Base-by-base conservation (phyloP, 2,113 vertebrate species). In the Psittacara wagleri region DNA sequence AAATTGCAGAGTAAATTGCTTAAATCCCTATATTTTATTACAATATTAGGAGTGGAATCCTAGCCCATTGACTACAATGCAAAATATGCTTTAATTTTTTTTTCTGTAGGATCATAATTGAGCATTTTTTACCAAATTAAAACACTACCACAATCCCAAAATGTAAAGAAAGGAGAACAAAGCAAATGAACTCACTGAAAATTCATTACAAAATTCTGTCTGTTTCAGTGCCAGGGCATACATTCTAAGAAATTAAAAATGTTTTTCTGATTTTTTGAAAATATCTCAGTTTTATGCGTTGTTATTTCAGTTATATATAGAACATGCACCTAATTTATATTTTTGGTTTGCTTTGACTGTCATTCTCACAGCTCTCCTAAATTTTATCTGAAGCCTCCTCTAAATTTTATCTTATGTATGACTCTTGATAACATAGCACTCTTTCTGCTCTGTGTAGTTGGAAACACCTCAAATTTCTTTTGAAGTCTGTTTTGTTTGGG, bases 241-340 rank as follows among this genome's bases (percentile, higher is more conserved):
- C 0, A 1, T 35, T 16, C 5, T 37, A 69, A 75, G 27, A 43
- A 73, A 76, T 23, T 28, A 3, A 17, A 66, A 43, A 51, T 22
- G 0, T 24, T 55, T 69, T 88, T 67, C 22, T 52, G 13, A 6
- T 1, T 11, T 39, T 79, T 35, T n/a, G 11, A 35, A 88, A 95
- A 39, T 16, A 44, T 33, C 2, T 52, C 8, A 6, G 4, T 16
- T 69, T 73, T 48, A 48, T 37, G 4, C 11, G 31, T 9, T 24
- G 10, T 41, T 37, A 13, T 39, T 72, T 74, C 23, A 46, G 20
- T 63, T 57, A 14, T 6, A 23, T 20, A 6, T 64, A 62, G 46
- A 59, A 24, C 6, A 15, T 1, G 4, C 44, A 7, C 16, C 13
- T 39, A 49, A 64, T 10, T 46, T 51, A 29, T 0, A 8, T 37